phyloP scores from a whole-genome alignment of 1,140 invertebrate species.

The Octopus sinensis region DNA sequence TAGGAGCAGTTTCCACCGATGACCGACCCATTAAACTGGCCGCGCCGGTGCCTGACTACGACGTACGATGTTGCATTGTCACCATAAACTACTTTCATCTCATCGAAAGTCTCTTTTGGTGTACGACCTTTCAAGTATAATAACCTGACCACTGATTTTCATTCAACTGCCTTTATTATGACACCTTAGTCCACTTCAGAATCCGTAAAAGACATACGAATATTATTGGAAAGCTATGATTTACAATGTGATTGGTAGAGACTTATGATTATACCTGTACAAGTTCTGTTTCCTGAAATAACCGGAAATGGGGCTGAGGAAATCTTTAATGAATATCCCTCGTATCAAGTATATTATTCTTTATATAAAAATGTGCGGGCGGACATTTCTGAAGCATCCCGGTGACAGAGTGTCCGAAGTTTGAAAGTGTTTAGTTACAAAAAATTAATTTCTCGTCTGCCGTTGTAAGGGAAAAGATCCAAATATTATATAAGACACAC shows the following conservation, averaged over 20 bases:
- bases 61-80: background rate
- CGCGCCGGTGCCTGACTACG: constrained; percentile 1
- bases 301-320: background rate
- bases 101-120: background rate
- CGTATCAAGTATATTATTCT: background rate
- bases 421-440: no score
- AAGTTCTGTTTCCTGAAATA: background rate
- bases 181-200: background rate
- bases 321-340: constrained; percentile 1
- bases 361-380: background rate
- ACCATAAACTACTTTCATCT: constrained; percentile 1
- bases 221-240: background rate
- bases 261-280: background rate
- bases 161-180: background rate
- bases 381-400: no score
- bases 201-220: background rate
- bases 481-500: no score
- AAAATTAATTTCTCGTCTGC: no score
- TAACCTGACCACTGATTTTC: background rate
- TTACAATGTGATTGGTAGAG: background rate
- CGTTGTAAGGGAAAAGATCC: no score
- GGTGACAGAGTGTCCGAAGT: no score
- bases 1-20: background rate
- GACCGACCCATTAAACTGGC: no score
- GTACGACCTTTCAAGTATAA: constrained; percentile 7